Conservation (phyloP, 2,888 invertebrate species). For the Adineta ricciae region DNA sequence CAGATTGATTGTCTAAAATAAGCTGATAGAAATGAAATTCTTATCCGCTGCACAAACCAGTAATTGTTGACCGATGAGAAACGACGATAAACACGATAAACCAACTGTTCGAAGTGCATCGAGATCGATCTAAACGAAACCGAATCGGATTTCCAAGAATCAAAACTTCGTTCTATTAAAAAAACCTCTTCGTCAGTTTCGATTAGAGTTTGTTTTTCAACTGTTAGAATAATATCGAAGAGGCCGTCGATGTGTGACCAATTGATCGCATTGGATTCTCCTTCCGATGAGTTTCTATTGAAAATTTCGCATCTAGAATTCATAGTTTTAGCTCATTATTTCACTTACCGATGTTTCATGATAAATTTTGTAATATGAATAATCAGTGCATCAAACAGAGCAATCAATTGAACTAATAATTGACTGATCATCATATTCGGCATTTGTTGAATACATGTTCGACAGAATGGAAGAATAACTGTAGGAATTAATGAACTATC, state of each 20-base stretch:
- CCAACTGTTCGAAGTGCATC: background rate
- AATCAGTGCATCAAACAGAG: background rate
- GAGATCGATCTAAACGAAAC: background rate
- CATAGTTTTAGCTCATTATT: background rate
- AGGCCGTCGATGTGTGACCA: background rate
- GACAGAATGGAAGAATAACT: background rate
- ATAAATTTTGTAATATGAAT: background rate
- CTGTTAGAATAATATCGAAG: background rate
- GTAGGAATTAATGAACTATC: constrained; percentile 3
- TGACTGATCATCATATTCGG: background rate
- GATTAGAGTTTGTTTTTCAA: background rate
- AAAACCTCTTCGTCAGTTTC: background rate
- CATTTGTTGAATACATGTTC: background rate
- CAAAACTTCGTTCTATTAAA: too few species aligned
- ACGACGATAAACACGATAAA: constrained; percentile 6
- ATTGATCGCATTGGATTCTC: background rate
- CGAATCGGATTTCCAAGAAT: too few species aligned
- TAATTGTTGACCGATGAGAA: background rate
- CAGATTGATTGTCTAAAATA: background rate
- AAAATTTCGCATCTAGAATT: background rate
- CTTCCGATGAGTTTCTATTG: background rate
- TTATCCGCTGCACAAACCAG: background rate
- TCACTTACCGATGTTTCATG: background rate
- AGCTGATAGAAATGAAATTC: background rate
- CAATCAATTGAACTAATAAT: background rate